Evolutionary conservation across 1,140 invertebrate genomes (phyloP).

Genomic region (Idris sp.): DNA sequence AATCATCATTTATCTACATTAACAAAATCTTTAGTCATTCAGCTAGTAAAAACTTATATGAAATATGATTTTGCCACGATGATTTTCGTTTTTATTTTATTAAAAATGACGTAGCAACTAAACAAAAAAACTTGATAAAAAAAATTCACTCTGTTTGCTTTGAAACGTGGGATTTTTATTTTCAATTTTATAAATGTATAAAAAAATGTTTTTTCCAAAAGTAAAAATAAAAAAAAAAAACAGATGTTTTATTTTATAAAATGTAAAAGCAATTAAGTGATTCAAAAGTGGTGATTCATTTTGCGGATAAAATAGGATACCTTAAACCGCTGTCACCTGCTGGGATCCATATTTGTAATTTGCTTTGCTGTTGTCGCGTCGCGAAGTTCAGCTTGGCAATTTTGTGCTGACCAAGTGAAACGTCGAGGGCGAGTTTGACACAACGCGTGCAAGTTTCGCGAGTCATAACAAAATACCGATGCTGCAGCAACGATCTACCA

Average conservation of each 20-base stretch:
- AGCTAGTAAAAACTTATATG: no score
- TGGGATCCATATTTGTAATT: conserved; percentile 66
- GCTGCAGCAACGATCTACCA: conserved; percentile 66
- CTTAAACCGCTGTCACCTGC: conserved; percentile 70
- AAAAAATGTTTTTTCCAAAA: no score
- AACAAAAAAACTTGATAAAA: neutral
- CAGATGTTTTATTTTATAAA: no score
- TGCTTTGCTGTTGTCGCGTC: conserved; percentile 41
- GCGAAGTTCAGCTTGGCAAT: conserved; percentile 50
- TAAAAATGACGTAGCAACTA: no score
- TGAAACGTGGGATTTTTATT: no score
- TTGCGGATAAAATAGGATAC: conserved; percentile 28
- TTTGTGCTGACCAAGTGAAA: conserved; percentile 40
- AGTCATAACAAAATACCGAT: conserved; percentile 69
- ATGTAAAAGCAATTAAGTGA: neutral
- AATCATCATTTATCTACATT: no score
- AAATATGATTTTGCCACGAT: no score
- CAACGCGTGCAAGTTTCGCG: conserved; percentile 29
- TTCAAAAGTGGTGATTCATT: conserved; percentile 3
- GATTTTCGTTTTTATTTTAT: no score
- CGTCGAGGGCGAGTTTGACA: conserved; percentile 17
- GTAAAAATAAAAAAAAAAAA: no score
- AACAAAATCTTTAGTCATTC: no score
- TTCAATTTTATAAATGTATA: no score
- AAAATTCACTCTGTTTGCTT: no score